Conservation (phyloP, 2,113 vertebrate genomes). For the Ranitomeya variabilis region DNA sequence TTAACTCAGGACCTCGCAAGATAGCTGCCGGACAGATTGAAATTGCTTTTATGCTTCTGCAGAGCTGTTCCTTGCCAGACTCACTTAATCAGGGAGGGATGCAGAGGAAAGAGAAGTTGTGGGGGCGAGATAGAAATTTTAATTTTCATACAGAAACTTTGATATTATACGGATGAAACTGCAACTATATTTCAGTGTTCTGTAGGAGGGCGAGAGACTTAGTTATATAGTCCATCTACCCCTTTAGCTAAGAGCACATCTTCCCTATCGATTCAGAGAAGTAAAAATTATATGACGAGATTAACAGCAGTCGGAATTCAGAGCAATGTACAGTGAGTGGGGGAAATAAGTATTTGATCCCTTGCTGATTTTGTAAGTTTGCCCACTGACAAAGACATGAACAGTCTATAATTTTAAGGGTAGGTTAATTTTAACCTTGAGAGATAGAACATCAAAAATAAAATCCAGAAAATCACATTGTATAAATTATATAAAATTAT, state of each 20-base stretch:
- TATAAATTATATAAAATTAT: too few relatives aligned
- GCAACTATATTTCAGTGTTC: conserved; percentile 29
- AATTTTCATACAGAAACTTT: conserved; percentile 59
- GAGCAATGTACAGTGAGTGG: neutral
- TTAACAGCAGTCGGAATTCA: neutral
- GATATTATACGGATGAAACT: conserved; percentile 49
- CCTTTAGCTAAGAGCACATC: conserved; percentile 1
- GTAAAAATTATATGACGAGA: neutral
- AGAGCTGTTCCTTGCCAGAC: conserved; percentile 58
- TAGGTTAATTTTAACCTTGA: too few relatives aligned
- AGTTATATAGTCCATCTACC: neutral
- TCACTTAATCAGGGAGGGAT: conserved; percentile 57
- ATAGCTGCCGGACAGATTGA: conserved; percentile 73
- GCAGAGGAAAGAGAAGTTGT: conserved; percentile 24
- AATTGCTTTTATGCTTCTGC: conserved; percentile 70
- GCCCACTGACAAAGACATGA: too few relatives aligned
- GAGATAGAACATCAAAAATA: too few relatives aligned
- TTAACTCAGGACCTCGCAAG: conserved; percentile 75
- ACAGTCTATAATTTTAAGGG: neutral
- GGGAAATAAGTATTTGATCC: too few relatives aligned
- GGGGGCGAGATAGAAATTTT: conserved; percentile 53
- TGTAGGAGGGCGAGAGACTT: neutral
- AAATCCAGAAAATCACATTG: too few relatives aligned
- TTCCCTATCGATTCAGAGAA: conserved; percentile 1
- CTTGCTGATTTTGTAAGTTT: too few relatives aligned